Base-by-base conservation (phyloP, 2,888 invertebrate species). In the Orthosia cruda region DNA sequence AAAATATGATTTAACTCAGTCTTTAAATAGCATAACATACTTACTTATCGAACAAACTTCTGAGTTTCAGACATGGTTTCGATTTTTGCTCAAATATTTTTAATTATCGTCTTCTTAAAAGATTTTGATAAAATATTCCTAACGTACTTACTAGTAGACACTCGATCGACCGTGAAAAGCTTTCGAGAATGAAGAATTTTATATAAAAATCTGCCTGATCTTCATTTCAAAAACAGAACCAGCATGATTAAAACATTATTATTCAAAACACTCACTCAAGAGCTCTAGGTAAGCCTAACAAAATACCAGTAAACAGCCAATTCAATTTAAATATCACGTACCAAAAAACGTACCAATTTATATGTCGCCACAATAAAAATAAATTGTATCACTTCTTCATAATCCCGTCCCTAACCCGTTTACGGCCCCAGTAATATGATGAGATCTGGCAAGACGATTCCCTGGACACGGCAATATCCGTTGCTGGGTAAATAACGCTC, bases 391-490 rank as follows among this genome's bases (percentile, higher is more conserved):
- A 64, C 80, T 88, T 84, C 74, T 75, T 86, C 81, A 88, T 88
- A 86, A 86, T 81, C 80, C 87, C 84, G 64, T 86, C 87, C 88
- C 88, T 87, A 89, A 87, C 89, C 89, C 91, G 89, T 90, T 91
- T 91, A 90, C 84, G 83, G 85, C 77, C 77, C 69, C 87, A 65
- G 89, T 90, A 90, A 90, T 89, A 90, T 91, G 89, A 92, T 91
- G 90, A 90, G 90, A 88, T 89, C 87, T 78, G 83, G 81, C 80
- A 88, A 92, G 91, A 90, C 88, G 89, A 90, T 90, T 89, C 90
- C 90, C 89, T 89, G 88, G 91, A 91, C 92, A 89, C 88, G 71
- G 88, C 92, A 89, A 92, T 93, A 94, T 94, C 91, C 93, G 88
- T 92, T 89, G 91, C 91, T 76, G 88, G 88, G 88, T 87, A 90